Conservation (phyloP, 2,797 vertebrate species). For the Loriculus beryllinus region DNA sequence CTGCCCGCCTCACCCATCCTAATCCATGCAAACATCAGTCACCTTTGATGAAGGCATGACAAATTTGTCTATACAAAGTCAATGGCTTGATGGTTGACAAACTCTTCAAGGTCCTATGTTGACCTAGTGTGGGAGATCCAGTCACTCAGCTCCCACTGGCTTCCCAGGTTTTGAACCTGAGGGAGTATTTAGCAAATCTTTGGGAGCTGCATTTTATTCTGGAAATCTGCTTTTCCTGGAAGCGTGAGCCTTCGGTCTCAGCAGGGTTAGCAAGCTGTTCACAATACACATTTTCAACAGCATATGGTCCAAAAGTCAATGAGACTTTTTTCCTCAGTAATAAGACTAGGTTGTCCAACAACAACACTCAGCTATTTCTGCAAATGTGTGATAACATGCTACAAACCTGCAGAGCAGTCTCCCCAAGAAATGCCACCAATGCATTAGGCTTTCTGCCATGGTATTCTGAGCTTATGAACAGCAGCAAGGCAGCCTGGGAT, state of each 20-base stretch:
- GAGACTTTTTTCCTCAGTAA: neutral
- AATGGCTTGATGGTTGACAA: neutral
- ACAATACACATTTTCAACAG: neutral
- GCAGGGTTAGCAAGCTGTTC: neutral
- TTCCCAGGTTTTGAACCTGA: neutral
- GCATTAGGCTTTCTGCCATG: slow-evolving; percentile 44
- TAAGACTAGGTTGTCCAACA: slow-evolving; percentile 23
- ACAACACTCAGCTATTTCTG: slow-evolving; percentile 31
- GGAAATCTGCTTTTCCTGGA: neutral
- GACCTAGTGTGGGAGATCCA: neutral
- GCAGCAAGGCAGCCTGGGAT: slow-evolving; percentile 35
- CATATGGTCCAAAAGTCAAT: slow-evolving; percentile 8
- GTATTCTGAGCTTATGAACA: slow-evolving; percentile 22
- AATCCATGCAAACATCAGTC: neutral
- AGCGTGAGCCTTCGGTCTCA: neutral
- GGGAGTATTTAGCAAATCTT: neutral
- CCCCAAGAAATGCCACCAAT: slow-evolving; percentile 39
- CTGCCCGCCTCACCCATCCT: neutral
- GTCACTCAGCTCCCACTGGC: neutral
- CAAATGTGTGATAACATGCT: slow-evolving; percentile 7
- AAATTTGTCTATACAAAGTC: neutral
- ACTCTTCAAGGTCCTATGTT: neutral
- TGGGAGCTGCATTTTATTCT: neutral
- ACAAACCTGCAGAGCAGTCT: slow-evolving; percentile 19
- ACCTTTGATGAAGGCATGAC: neutral